Evolutionary conservation across 2,888 invertebrate species (phyloP).

Genomic region (Trachelus tabidus): DNA sequence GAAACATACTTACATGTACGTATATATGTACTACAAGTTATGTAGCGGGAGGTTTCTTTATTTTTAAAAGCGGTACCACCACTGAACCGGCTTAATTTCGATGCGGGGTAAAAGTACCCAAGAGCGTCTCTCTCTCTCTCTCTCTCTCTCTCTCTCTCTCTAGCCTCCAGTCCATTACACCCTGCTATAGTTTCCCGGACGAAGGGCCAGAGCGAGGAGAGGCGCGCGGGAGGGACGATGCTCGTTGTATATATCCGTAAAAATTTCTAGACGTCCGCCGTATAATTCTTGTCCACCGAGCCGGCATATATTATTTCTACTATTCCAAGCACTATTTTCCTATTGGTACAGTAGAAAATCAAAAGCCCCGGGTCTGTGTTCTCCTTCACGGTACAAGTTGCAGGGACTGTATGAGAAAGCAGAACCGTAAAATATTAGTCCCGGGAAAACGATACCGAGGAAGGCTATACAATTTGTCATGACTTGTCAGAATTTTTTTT

Average conservation of each 20-base stretch:
- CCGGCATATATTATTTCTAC: background rate
- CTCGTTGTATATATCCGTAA: background rate
- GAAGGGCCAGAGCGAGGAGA: background rate
- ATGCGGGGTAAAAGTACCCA: constrained; percentile 19
- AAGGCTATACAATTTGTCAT: constrained; percentile 47
- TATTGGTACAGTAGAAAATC: background rate
- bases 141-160: background rate
- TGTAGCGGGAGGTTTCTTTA: background rate
- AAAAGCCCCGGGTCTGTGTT: background rate
- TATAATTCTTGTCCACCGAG: background rate
- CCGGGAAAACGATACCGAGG: background rate
- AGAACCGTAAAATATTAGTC: background rate
- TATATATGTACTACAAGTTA: background rate
- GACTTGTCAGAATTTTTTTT: constrained; percentile 38
- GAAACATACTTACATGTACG: no score
- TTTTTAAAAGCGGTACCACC: constrained; percentile 1
- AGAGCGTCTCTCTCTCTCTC: background rate
- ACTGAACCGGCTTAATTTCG: constrained; percentile 23
- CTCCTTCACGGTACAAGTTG: background rate
- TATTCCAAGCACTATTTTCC: background rate
- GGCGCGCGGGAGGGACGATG: background rate
- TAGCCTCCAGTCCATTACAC: background rate
- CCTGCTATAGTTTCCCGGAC: constrained; percentile 14
- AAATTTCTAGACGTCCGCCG: background rate
- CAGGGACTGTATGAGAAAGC: background rate